Conservation (phyloP, 2,888 invertebrate species). For the Imbricaverruca yamaguchii region DNA sequence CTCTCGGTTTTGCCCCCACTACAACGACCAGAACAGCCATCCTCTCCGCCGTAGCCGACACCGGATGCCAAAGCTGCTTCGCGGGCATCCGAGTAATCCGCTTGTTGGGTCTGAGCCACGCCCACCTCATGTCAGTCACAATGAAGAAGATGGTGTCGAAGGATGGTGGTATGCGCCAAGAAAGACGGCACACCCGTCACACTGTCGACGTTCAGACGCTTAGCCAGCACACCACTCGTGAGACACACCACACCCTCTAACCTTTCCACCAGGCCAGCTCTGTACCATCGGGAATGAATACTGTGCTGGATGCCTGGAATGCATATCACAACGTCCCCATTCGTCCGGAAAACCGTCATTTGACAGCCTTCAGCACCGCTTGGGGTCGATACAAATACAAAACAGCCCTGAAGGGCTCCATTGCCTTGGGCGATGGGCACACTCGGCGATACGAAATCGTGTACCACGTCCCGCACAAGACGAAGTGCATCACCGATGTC, state of each 20-base stretch:
- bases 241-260: slow-evolving; percentile 24
- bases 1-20: neutral
- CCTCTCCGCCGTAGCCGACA: neutral
- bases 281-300: slow-evolving; percentile 19
- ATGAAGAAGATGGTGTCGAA: slow-evolving; percentile 17
- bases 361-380: slow-evolving; percentile 26
- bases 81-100: neutral
- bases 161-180: slow-evolving; percentile 27
- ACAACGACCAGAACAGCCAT: neutral
- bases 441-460: slow-evolving; percentile 4
- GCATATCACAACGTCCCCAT: slow-evolving; percentile 26
- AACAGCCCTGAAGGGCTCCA: slow-evolving; percentile 26
- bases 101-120: neutral
- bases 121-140: neutral
- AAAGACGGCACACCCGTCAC: slow-evolving; percentile 21
- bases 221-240: neutral
- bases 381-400: slow-evolving; percentile 26
- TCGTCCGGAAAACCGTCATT: slow-evolving; percentile 14
- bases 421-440: slow-evolving; percentile 23
- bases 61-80: neutral
- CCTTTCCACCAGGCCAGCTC: slow-evolving; percentile 23
- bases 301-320: slow-evolving; percentile 25
- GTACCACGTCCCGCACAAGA: neutral
- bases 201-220: slow-evolving; percentile 26
- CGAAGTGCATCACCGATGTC: slow-evolving; percentile 16